Evolutionary conservation across 2,888 invertebrate genomes (phyloP).

Genomic region (Amorpha juglandis): DNA sequence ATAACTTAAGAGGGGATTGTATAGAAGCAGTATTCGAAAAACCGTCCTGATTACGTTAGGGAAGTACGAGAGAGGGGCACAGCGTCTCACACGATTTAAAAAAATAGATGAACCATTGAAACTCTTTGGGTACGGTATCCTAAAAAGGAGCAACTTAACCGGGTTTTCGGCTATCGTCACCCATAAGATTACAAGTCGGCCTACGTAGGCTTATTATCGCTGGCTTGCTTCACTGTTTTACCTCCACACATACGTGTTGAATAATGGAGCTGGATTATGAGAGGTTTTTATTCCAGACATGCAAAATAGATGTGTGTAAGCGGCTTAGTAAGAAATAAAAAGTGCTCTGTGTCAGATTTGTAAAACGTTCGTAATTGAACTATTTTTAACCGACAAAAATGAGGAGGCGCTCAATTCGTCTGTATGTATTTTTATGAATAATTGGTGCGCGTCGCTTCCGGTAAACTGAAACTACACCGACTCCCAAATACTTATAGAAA

Average conservation of each 20-base stretch:
- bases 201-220: slow-evolving; percentile 27
- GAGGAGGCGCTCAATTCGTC: background rate
- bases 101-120: too few species aligned
- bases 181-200: slow-evolving; percentile 27
- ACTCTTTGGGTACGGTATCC: background rate
- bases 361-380: background rate
- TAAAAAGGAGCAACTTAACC: slow-evolving; percentile 5
- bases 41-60: too few species aligned
- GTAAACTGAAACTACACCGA: too few species aligned
- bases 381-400: background rate
- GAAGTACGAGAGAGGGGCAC: too few species aligned
- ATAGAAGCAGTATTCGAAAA: too few species aligned
- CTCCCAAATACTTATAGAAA: too few species aligned
- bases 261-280: slow-evolving; percentile 24
- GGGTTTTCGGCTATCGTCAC: slow-evolving; percentile 16
- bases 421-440: too few species aligned
- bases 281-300: slow-evolving; percentile 22
- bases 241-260: slow-evolving; percentile 23
- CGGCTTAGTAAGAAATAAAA: background rate
- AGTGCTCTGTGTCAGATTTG: background rate
- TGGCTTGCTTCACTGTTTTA: slow-evolving; percentile 6
- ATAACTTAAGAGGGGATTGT: too few species aligned
- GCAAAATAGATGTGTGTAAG: slow-evolving; percentile 11
- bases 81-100: too few species aligned
- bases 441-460: too few species aligned